Evolutionary conservation across 2,113 vertebrate species (phyloP).

Genomic region (Neolamprologus fasciatus): DNA sequence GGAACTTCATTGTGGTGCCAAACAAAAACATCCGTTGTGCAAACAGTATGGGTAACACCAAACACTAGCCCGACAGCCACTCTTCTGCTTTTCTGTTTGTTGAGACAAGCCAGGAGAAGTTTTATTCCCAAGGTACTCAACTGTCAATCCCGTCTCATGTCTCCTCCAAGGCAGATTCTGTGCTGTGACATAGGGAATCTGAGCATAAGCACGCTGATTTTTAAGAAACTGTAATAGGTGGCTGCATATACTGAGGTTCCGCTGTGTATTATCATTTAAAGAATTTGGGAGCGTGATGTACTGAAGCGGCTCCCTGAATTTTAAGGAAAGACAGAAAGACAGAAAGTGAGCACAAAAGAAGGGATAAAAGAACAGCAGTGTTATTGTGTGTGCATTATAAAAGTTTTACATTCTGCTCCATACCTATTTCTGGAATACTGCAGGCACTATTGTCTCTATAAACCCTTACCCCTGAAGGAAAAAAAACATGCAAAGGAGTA

Average conservation of each 20-base stretch:
- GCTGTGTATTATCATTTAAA: background rate
- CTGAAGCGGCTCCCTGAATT: background rate
- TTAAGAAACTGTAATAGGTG: background rate
- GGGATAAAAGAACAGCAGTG: background rate
- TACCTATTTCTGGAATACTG: background rate
- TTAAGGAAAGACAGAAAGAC: background rate
- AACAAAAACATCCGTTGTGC: slow-evolving; percentile 32
- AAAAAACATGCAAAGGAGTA: background rate
- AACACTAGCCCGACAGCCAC: slow-evolving; percentile 27
- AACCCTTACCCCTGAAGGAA: background rate
- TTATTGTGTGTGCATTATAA: background rate
- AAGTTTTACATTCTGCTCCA: background rate
- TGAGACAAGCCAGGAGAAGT: slow-evolving; percentile 38
- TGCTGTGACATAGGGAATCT: background rate
- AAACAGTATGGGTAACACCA: slow-evolving; percentile 41
- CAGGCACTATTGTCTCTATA: background rate
- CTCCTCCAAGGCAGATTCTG: background rate
- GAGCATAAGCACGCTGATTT: background rate
- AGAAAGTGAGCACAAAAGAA: background rate
- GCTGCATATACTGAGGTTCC: background rate
- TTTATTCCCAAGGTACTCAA: slow-evolving; percentile 38
- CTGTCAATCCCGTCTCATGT: slow-evolving; percentile 17
- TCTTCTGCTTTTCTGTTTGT: slow-evolving; percentile 19
- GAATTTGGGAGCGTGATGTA: background rate
- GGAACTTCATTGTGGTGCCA: slow-evolving; percentile 29